Evolutionary conservation across 2,113 vertebrate species (phyloP), one percentile per base, ranked within the genome.

Genomic region (Neopipo cinnamomea): DNA sequence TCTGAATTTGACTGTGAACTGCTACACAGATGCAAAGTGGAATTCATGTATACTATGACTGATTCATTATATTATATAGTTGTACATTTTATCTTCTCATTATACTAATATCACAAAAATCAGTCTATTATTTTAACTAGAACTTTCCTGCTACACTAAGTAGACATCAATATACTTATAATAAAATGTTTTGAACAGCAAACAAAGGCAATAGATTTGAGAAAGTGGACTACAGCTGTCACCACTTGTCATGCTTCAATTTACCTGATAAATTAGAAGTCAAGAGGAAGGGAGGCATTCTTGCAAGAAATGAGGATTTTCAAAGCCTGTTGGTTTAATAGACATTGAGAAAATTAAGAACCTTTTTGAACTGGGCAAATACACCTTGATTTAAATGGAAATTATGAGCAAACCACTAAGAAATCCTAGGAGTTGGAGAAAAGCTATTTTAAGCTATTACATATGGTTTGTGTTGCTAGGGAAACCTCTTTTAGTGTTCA

Each of bases 401-500:
- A 94, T 81, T 41, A 39, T 75, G 86, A 94, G 88, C 76, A 85
- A 95, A 83, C 66, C 59, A 41, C 82, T 59, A 89, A 88, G 62
- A 94, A 94, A 94, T 92, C 96, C 87, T 87, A 87, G 66, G 93
- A 96, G 95, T 78, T 93, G 87, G 49, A 88, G 89, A 90, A 92
- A 74, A 85, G 91, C 95, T 97, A 97, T 97, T 98, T 93, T 97
- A 80, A 95, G 97, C 80, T 59, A 75, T 94, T 97, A 85, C 93
- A 83, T 96, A 96, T 92, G 94, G 93, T 74, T 95, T 88, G 88
- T 3, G 97, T 97, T 97, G 95, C 97, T 93, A 97, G 88, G 97
- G 97, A 97, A 97, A 97, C 97, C 85, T 96, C 88, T 79, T 78
- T 31, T 91, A 88, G 86, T 35, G 95, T 17, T 93, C 96, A 24